Percentiles rank a stretch among this genome's conserved stretches.
phyloP scores from a whole-genome alignment of 2,113 vertebrate genomes.

The Charina bottae region DNA sequence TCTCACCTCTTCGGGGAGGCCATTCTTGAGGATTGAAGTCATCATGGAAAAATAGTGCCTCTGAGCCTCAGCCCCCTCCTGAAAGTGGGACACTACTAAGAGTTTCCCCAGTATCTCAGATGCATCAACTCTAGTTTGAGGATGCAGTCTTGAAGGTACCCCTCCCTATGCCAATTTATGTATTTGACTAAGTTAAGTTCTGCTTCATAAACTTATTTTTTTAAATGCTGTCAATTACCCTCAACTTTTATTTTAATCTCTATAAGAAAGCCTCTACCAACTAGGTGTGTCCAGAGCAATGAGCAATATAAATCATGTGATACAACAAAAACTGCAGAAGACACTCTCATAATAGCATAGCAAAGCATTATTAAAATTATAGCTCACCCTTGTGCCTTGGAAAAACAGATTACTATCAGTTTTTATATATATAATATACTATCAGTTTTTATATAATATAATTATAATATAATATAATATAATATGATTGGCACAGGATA shows the following conservation, averaged over 20 bases:
- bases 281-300: neutral
- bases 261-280: neutral
- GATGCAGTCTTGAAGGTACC: neutral
- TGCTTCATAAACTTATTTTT: neutral
- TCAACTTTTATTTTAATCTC: neutral
- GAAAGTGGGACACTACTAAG: neutral
- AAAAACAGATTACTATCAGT: neutral
- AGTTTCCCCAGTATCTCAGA: neutral
- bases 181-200: neutral
- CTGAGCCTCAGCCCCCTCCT: neutral
- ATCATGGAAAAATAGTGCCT: neutral
- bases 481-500: too few relatives aligned
- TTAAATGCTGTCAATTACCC: neutral
- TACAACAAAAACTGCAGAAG: neutral
- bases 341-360: neutral
- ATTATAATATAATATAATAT: too few relatives aligned
- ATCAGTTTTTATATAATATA: too few relatives aligned
- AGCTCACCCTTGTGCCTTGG: neutral
- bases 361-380: neutral
- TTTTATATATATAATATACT: too few relatives aligned
- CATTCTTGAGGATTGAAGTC: neutral
- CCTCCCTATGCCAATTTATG: neutral
- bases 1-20: neutral
- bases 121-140: neutral
- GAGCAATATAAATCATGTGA: neutral